Evolutionary conservation across 2,888 invertebrate species (phyloP), one percentile per base, ranked within the genome.

Genomic region (Erpobdella octoculata): DNA sequence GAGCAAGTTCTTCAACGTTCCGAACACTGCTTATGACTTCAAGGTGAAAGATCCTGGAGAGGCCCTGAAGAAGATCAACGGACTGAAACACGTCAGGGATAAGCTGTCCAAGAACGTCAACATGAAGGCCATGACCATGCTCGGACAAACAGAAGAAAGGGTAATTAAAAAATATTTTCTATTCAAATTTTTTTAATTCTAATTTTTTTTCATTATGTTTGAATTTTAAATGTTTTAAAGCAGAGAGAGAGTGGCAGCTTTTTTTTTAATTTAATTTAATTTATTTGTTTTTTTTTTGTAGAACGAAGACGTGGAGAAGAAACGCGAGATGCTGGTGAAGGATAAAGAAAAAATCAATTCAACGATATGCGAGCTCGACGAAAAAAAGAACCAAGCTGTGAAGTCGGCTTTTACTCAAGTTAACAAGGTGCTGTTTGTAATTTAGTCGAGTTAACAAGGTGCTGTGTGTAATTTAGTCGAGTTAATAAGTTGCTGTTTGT

Each of bases 351-450:
- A 89, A 79, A 88, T 93, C 67, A 84, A 88, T 58, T 85, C 88
- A 70, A 90, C 93, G 25, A 95, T 98, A 79, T 86, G 87, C 28
- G 90, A 91, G 80, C 86, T 97, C 80, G 97, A 98, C 83, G 89
- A 90, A 78, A 91, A 93, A 85, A 97, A 97, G 83, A 89, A 90
- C 79, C 87, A 87, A 75, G 90, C 92, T 12, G 85, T 97, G 21
- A 85, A 88, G 70, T 85, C 88, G 70, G 96, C 97, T 2, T 92
- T 91, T 87, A 87, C 88, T 59, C 81, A 87, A 81, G 93, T 98
- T 0, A 93, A 93, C 81, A 86, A 87, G 79, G 85, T 85, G 48
- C 53, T 18, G 21, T 6, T 31, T 65, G 8, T 65, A 1, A 37
- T 9, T 6, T 35, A 36, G 33, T 37, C n/a, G 36, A 37, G 33